Evolutionary conservation across 2,888 invertebrate species (phyloP), one percentile per base, ranked within the genome.

Genomic region (Drosophila rubida): DNA sequence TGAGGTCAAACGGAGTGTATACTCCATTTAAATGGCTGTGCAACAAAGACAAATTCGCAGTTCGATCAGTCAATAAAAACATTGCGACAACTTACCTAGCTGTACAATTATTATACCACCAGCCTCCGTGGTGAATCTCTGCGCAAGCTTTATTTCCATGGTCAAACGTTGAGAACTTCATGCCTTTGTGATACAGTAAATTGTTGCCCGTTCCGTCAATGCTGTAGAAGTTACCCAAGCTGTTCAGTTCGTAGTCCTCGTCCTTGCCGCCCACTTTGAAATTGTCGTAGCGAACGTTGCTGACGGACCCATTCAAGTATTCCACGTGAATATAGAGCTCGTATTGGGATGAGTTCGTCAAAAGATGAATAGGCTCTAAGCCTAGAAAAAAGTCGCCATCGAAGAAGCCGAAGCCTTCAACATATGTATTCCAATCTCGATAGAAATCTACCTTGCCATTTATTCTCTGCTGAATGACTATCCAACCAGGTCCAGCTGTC

Each of bases 1-100:
- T n/a, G n/a, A n/a, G n/a, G n/a, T n/a, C n/a, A n/a, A n/a, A n/a
- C n/a, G n/a, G n/a, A n/a, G n/a, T n/a, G n/a, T n/a, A n/a, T n/a
- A n/a, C n/a, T n/a, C 41, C 51, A 41, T 41, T 51, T 4, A 51
- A 41, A 41, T 51, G 25, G 27, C 51, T 51, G 51, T 8, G 9
- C 1, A 19, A 0, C 0, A 23, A 23, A 11, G 0, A 1, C 7
- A 25, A 2, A 0, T 11, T 9, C 2, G n/a, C 9, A 11, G 11
- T 7, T 5, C 23, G 9, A 11, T n/a, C n/a, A n/a, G n/a, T n/a
- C 1, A 19, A 4, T 4, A 2, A 41, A 1, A 30, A 1, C 1
- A 3, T 30, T 14, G 6, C 4, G 4, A 25, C 11, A 9, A 13
- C 3, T 41, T 30, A 53, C 51, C 41, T 8, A 13, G 19, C 2